Percentiles rank a stretch among this genome's conserved stretches.
Conservation (phyloP, 2,888 invertebrate species). For the Pantelozetes paolii region DNA sequence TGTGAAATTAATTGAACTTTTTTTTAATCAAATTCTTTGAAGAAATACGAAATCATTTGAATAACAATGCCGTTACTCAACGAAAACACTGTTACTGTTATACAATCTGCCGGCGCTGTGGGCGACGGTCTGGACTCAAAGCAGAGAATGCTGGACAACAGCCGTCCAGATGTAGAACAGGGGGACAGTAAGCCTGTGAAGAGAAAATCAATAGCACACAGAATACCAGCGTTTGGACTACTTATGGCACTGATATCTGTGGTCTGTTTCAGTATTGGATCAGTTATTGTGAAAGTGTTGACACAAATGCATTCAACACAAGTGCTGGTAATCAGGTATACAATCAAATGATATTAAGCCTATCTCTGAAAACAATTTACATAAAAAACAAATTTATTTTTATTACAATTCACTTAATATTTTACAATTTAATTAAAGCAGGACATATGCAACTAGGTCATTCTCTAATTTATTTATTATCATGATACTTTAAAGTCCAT, state of each 20-base stretch:
- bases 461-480: too few species aligned
- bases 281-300: slow-evolving; percentile 40
- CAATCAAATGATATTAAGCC: background rate
- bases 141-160: background rate
- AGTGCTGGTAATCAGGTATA: slow-evolving; percentile 38
- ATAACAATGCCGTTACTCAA: slow-evolving; percentile 11
- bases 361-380: background rate
- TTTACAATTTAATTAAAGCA: too few species aligned
- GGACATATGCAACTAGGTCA: too few species aligned
- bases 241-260: slow-evolving; percentile 31
- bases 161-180: background rate
- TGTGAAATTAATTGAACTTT: too few species aligned
- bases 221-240: slow-evolving; percentile 23
- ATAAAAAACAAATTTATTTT: background rate
- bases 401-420: too few species aligned
- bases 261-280: slow-evolving; percentile 20
- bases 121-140: background rate
- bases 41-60: background rate
- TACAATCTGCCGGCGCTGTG: background rate
- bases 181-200: too few species aligned
- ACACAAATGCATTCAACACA: slow-evolving; percentile 30
- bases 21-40: too few species aligned
- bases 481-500: too few species aligned
- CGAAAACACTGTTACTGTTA: background rate
- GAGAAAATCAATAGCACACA: background rate